Evolutionary conservation across 1,140 invertebrate species (phyloP), one percentile per base, ranked within the genome.

Genomic region (Sarcophaga peregrina): DNA sequence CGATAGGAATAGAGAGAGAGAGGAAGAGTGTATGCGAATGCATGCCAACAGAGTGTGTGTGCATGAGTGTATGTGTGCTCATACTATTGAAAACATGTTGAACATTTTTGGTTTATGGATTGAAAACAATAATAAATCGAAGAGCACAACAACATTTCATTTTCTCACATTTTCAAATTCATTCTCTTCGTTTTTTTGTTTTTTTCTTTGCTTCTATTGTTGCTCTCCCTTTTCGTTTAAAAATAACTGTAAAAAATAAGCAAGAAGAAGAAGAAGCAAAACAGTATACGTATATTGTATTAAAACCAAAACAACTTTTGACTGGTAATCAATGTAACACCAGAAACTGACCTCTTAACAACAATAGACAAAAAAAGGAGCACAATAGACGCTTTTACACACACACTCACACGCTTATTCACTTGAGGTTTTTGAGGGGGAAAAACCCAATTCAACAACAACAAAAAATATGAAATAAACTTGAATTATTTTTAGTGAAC

Each of bases 281-380:
- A n/a, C n/a, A n/a, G n/a, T n/a, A n/a, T n/a, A n/a, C n/a, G n/a
- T n/a, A n/a, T 20, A 25, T 17, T 68, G 17, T 68, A 68, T 68
- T 58, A 68, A 68, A 68, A 68, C 62, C 48, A 48, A 52, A 78
- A 78, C 48, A 78, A 78, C 75, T 78, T 68, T 68, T 78, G 75
- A 78, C 75, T 48, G n/a, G 25, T 78, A 78, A 78, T 78, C 75
- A 50, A 78, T 78, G 75, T 78, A 78, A 78, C 75, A 78, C 75
- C 75, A 52, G 62, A 78, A 78, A 78, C 75, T 78, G 75, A 78
- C 75, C 75, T 78, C 75, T 50, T 50, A 78, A 78, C 75, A 78
- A 52, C 75, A 78, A 52, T 52, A 78, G n/a, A n/a, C n/a, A n/a
- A n/a, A 48, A 78, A 52, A n/a, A 68, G 10, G n/a, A n/a, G n/a